A percentile compares a stretch with the other conserved stretches of the same genome.
phyloP scores from a whole-genome alignment of 2,113 vertebrate species.

The Centropus bengalensis region DNA sequence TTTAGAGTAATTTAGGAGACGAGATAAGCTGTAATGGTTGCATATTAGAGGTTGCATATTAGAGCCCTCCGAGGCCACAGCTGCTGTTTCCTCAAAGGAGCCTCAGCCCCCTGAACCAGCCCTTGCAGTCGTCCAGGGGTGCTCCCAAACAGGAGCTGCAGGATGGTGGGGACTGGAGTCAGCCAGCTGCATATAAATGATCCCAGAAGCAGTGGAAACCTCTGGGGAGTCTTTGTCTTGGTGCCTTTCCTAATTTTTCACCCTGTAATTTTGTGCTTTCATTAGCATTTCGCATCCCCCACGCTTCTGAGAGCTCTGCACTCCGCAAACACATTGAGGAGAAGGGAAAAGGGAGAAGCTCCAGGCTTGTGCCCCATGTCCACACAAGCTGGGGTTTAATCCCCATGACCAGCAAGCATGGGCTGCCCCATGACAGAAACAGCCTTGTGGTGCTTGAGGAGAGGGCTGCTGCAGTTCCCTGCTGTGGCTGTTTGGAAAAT shows the following conservation, averaged over 20 bases:
- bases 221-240: neutral
- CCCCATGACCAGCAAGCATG: fast-evolving
- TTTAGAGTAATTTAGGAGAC: conserved; percentile 84
- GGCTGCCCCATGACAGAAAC: neutral
- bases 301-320: fast-evolving
- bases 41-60: conserved; percentile 83
- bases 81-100: neutral
- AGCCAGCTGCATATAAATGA: neutral
- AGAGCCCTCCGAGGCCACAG: neutral
- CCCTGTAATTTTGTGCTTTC: neutral
- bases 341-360: neutral
- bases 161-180: neutral
- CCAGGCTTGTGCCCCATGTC: neutral
- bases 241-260: neutral
- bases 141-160: neutral
- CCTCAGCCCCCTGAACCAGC: neutral
- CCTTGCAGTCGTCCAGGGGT: fast-evolving
- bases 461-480: neutral
- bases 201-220: neutral
- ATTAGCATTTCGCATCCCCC: neutral
- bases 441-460: neutral
- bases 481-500: neutral
- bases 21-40: conserved; percentile 84
- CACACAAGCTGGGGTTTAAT: neutral
- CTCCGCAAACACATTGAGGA: neutral